Evolutionary conservation across 2,888 invertebrate species (phyloP), one percentile per base, ranked within the genome.

Genomic region (Elgonia sp.): DNA sequence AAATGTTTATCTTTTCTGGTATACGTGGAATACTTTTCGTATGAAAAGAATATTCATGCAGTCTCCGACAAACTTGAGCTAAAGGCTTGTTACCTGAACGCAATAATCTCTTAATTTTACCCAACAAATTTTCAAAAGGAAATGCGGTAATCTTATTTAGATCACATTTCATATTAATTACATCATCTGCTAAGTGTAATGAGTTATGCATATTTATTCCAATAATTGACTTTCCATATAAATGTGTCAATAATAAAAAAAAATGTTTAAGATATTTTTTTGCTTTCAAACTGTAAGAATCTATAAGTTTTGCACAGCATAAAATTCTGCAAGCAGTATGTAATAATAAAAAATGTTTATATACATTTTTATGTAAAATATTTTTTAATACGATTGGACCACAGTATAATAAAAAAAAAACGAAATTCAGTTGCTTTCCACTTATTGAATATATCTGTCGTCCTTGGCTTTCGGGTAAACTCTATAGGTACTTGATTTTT

Each of bases 281-380:
- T 37, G 76, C 76, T 37, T 63, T 60, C 14, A 20, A 37, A 12
- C 10, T 70, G 20, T 46, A 0, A 42, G 70, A 37, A 55, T n/a
- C 29, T 72, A 46, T 40, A 29, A 53, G 29, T 29, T 29, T 29
- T 29, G 29, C 42, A n/a, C 60, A 50, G 46, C 73, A 79, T 46
- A 86, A 72, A 21, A 86, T 83, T 73, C 73, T 53, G 65, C 80
- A 87, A 8, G 73, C 84, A 5, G 69, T 20, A 57, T 84, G 84
- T 69, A 87, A 75, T 0, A 84, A 39, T 62, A 87, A 46, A 67
- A 84, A 87, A 75, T 76, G 76, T 37, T 62, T 76, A 39, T 84
- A 84, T 21, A 46, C 1, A 39, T 77, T n/a, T 65, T 50, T 37
- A 21, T 14, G 93, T 93, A 82, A 93, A 93, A 1, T 92, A 90